These are phyloP conservation scores for Actias luna DNA, from an alignment of 2,888 invertebrate genomes.

Conservation along the genomic window DNA sequence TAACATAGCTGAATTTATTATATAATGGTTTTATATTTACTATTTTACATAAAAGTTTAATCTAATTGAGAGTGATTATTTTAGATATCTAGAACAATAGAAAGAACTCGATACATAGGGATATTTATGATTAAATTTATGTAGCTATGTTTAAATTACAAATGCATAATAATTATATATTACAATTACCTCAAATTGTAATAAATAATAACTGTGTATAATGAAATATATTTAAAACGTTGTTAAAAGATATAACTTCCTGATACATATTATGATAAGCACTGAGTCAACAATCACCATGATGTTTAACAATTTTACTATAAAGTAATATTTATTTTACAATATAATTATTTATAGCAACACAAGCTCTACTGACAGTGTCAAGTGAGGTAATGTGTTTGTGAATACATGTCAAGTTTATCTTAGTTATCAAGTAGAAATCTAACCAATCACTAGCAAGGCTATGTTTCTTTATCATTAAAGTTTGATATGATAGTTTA, in stretches of 20 bases:
- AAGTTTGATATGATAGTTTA: constrained; percentile 50
- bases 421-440: constrained; percentile 62
- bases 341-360: constrained; percentile 52
- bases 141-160: not conserved
- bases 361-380: constrained; percentile 59
- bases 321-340: constrained; percentile 5
- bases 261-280: not conserved
- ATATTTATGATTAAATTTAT: not conserved
- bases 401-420: constrained; percentile 74
- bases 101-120: not conserved
- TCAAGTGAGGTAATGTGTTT: constrained; percentile 67
- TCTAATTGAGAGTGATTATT: not conserved
- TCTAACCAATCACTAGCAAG: constrained; percentile 62
- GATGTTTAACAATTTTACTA: not conserved
- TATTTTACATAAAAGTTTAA: not conserved
- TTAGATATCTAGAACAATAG: not conserved
- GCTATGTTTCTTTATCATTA: constrained; percentile 50
- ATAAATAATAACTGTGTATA: not conserved
- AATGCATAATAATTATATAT: not conserved
- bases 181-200: not conserved
- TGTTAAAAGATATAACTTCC: not conserved
- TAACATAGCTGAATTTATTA: not conserved
- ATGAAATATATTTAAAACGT: not conserved
- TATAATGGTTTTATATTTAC: not conserved
- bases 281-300: constrained; percentile 4